phyloP scores from a whole-genome alignment of 2,797 vertebrate genomes.

The Geotrypetes seraphini region DNA sequence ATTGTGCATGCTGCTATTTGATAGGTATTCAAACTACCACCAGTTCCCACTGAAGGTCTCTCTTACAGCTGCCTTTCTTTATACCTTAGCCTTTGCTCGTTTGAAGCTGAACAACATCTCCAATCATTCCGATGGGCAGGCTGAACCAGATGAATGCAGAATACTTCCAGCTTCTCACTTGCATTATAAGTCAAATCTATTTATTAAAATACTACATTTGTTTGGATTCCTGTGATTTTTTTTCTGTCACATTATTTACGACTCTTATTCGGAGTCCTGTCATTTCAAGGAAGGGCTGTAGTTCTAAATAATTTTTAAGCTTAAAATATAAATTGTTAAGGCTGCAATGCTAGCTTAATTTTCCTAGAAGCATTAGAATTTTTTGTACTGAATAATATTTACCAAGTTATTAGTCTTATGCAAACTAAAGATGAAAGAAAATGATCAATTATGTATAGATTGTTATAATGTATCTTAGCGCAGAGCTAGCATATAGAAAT shows the following conservation, averaged over 20 bases:
- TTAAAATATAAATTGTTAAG: conserved; percentile 49
- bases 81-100: conserved; percentile 32
- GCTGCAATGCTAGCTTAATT: conserved; percentile 72
- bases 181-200: conserved; percentile 26
- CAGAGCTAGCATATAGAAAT: conserved; percentile 74
- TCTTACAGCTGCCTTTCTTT: conserved; percentile 30
- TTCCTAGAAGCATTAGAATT: conserved; percentile 66
- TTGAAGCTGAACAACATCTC: conserved; percentile 32
- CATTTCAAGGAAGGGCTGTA: conserved; percentile 25
- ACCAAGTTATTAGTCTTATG: conserved; percentile 99
- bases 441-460: conserved; percentile 98
- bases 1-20: conserved; percentile 47
- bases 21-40: conserved; percentile 39
- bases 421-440: conserved; percentile 95
- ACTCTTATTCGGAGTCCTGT: conserved; percentile 38
- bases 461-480: conserved; percentile 87
- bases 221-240: too few species aligned
- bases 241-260: conserved; percentile 27
- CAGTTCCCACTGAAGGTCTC: conserved; percentile 26
- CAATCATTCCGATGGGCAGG: conserved; percentile 16
- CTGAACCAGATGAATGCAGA: conserved; percentile 19
- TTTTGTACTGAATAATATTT: conserved; percentile 97
- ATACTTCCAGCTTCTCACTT: conserved; percentile 19
- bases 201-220: conserved; percentile 25
- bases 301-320: conserved; percentile 22